Conservation (phyloP, 2,113 vertebrate genomes). For the Gymnocephalus cernua region DNA sequence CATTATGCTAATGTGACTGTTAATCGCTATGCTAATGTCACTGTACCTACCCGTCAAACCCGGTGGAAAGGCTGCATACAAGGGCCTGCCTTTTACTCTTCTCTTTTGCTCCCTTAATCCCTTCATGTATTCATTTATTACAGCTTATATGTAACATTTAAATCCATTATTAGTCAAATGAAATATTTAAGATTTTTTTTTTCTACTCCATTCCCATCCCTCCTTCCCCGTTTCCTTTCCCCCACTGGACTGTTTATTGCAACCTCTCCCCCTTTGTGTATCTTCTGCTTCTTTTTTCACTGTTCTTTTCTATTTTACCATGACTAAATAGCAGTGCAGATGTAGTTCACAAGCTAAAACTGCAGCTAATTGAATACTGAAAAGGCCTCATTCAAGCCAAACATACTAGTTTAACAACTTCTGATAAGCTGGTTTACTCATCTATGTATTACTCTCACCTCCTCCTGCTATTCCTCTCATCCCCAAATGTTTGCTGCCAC, state of each 20-base stretch:
- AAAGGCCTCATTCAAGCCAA: neutral
- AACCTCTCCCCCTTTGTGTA: neutral
- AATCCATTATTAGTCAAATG: neutral
- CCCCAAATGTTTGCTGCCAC: conserved; percentile 18
- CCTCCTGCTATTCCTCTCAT: too few species aligned
- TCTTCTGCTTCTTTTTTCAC: neutral
- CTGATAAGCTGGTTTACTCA: neutral
- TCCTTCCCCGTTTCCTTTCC: neutral
- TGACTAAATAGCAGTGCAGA: neutral
- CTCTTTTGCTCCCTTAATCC: neutral
- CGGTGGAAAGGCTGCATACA: conserved; percentile 10
- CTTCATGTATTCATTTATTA: neutral
- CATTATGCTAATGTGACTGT: conserved; percentile 58
- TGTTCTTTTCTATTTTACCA: neutral
- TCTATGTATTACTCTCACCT: neutral
- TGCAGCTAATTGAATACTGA: too few species aligned
- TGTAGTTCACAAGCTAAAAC: neutral
- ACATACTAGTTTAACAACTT: neutral
- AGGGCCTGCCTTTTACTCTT: conserved; percentile 8
- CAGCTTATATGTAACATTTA: neutral
- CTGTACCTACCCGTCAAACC: conserved; percentile 43
- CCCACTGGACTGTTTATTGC: neutral
- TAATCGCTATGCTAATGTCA: conserved; percentile 65
- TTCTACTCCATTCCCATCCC: too few species aligned
- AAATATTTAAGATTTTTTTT: neutral